These are phyloP conservation scores for Erythrolamprus reginae DNA, from an alignment of 2,113 vertebrate species.

Conservation along the genomic window DNA sequence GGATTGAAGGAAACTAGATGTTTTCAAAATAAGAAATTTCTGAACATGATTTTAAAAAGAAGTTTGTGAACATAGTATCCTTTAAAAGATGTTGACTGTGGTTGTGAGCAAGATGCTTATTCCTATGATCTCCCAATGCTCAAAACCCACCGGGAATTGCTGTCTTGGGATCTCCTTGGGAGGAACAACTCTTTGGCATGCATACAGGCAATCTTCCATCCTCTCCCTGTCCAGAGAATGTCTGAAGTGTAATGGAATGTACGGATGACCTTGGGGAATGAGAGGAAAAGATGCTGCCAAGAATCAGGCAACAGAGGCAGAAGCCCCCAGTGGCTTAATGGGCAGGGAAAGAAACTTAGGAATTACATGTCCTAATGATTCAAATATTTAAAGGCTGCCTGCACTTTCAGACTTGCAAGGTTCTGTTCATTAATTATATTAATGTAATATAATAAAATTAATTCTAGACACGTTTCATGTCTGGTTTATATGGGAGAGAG, in stretches of 20 bases:
- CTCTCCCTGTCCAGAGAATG: background rate
- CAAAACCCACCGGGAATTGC: background rate
- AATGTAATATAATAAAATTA: background rate
- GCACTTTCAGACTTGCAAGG: background rate
- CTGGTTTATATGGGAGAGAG: background rate
- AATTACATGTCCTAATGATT: background rate
- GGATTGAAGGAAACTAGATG: background rate
- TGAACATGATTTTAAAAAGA: background rate
- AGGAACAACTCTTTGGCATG: background rate
- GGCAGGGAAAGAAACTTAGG: background rate
- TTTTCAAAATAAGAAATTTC: background rate
- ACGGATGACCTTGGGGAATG: background rate
- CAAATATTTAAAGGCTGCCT: background rate
- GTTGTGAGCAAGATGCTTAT: background rate
- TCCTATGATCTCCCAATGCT: background rate
- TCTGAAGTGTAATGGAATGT: background rate
- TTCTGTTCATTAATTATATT: too few relatives aligned
- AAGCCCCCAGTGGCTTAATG: background rate
- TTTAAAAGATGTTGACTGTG: background rate
- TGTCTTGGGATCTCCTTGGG: background rate
- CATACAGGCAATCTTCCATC: background rate
- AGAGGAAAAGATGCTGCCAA: background rate
- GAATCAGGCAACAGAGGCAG: too few relatives aligned
- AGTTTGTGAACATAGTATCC: background rate
- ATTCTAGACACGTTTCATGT: background rate